phyloP scores from a whole-genome alignment of 2,113 vertebrate species.

The Mobula birostris region DNA sequence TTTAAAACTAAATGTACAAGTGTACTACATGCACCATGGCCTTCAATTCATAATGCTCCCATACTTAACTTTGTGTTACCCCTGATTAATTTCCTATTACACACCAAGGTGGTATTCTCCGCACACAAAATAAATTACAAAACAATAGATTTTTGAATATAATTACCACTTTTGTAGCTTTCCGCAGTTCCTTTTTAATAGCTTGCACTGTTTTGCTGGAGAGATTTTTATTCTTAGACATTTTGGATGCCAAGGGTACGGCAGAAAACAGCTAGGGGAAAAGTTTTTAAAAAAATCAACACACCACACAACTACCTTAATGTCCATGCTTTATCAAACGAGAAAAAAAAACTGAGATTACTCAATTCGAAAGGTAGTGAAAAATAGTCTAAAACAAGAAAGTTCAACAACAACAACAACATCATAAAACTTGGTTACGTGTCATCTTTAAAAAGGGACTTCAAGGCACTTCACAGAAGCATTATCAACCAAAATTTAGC shows the following conservation, averaged over 20 bases:
- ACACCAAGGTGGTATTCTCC: not conserved
- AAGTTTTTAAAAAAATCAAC: not conserved
- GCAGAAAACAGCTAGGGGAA: not conserved
- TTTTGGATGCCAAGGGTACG: not conserved
- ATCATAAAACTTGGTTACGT: not conserved
- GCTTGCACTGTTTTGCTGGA: not conserved
- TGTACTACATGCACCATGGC: not conserved
- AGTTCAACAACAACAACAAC: not conserved
- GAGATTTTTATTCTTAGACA: not conserved
- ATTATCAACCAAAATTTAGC: not conserved
- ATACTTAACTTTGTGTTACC: not conserved
- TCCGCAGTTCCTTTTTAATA: slow-evolving; percentile 14
- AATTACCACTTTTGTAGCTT: not conserved
- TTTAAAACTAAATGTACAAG: not conserved
- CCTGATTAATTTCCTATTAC: not conserved
- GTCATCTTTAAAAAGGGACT: not conserved
- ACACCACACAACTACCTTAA: not conserved
- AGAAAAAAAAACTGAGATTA: not conserved
- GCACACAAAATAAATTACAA: not conserved
- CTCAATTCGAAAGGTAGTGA: not conserved
- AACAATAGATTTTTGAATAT: not conserved
- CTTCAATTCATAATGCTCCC: not conserved
- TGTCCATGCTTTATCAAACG: not conserved
- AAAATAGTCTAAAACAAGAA: not conserved
- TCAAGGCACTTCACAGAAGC: not conserved